phyloP scores from a whole-genome alignment of 2,113 vertebrate genomes.

The Esox niger region DNA sequence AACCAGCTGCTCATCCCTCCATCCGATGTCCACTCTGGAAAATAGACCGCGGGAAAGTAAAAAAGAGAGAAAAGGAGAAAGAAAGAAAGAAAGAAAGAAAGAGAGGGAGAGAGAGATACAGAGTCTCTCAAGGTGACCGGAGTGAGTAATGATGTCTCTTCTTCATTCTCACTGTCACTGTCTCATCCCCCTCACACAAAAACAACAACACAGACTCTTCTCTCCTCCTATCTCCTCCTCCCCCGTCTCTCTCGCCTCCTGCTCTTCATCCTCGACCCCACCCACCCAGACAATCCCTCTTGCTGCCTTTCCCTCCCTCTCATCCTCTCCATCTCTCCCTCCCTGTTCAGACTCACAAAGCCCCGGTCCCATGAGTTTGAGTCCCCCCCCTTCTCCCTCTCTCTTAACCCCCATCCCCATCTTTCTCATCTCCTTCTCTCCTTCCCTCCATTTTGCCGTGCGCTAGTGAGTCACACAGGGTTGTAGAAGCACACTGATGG shows the following conservation, averaged over 20 bases:
- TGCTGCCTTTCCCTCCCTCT: slow-evolving; percentile 14
- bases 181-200: not conserved
- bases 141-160: not conserved
- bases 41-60: no score
- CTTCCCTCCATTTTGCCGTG: slow-evolving; percentile 17
- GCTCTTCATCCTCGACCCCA: slow-evolving; percentile 33
- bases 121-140: not conserved
- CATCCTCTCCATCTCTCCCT: slow-evolving; percentile 3
- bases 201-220: slow-evolving; percentile 6
- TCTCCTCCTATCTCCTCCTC: not conserved
- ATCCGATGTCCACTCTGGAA: no score
- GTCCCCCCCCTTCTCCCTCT: slow-evolving; percentile 14
- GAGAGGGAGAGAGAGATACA: no score
- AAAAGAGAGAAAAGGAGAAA: no score
- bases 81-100: no score
- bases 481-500: slow-evolving; percentile 30
- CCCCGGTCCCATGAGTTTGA: no score
- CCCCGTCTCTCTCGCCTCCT: slow-evolving; percentile 6
- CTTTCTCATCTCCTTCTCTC: not conserved
- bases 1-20: no score
- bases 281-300: slow-evolving; percentile 32
- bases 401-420: slow-evolving; percentile 14
- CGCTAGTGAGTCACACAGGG: slow-evolving; percentile 43
- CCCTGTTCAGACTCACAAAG: not conserved
- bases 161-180: not conserved